Evolutionary conservation across 2,113 vertebrate genomes (phyloP).

Genomic region (Trachemys scripta): DNA sequence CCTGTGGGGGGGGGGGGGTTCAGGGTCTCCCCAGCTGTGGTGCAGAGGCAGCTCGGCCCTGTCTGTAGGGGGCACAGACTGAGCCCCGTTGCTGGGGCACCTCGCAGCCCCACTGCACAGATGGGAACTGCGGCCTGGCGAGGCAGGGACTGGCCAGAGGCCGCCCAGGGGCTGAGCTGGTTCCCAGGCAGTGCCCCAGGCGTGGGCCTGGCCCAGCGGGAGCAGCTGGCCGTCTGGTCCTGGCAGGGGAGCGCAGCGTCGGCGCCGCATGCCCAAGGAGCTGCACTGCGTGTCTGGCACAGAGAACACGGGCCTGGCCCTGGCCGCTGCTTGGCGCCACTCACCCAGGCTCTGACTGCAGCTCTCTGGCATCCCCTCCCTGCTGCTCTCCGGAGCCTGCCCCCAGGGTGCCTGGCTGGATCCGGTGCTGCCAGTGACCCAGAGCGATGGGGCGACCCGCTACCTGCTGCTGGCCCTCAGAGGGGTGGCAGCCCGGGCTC

Average conservation of each 20-base stretch:
- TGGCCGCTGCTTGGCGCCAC: too few species aligned
- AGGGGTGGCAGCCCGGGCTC: not conserved
- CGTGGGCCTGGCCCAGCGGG: not conserved
- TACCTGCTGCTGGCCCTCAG: accelerated
- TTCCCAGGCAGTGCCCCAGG: not conserved
- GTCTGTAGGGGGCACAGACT: too few species aligned
- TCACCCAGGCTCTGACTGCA: too few species aligned
- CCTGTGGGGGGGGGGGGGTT: too few species aligned
- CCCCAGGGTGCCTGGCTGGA: not conserved
- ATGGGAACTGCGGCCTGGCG: too few species aligned
- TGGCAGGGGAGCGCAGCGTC: too few species aligned
- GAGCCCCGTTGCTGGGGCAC: too few species aligned
- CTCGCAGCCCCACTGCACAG: too few species aligned
- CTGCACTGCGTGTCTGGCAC: not conserved
- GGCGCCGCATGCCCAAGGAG: too few species aligned
- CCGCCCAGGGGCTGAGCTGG: too few species aligned
- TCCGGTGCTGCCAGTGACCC: too few species aligned
- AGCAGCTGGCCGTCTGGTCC: not conserved
- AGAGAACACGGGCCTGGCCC: not conserved
- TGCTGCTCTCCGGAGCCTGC: not conserved
- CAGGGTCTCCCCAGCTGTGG: not conserved
- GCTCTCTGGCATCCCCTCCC: not conserved
- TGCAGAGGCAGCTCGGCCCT: not conserved
- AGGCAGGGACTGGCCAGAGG: too few species aligned
- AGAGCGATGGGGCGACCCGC: not conserved